phyloP scores from a whole-genome alignment of 2,797 vertebrate genomes.

The Onychomys arenicola region DNA sequence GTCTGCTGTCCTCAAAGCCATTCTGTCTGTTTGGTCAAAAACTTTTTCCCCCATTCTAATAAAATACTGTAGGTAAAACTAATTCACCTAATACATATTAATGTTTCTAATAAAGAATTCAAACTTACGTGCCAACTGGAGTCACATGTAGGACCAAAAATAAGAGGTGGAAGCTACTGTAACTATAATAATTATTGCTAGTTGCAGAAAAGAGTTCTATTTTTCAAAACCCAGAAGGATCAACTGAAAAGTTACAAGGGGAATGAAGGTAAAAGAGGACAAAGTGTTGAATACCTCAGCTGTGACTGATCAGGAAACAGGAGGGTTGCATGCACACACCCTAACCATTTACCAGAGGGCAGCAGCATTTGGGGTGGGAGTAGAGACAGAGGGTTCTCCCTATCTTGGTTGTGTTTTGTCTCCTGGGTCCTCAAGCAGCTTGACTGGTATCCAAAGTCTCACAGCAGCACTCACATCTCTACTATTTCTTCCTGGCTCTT shows the following conservation, averaged over 20 bases:
- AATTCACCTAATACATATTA: not conserved
- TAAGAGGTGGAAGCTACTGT: not conserved
- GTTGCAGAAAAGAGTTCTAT: not conserved
- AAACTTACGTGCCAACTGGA: not conserved
- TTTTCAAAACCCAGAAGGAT: constrained; percentile 39
- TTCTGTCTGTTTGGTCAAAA: not conserved
- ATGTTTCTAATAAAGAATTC: not conserved
- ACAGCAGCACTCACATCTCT: not conserved
- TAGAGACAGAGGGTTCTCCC: not conserved
- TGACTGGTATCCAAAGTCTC: not conserved
- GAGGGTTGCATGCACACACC: not conserved
- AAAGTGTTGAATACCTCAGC: not conserved
- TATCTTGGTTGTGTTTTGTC: not conserved
- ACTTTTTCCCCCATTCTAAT: not conserved
- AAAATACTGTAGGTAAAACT: constrained; percentile 2
- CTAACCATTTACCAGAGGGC: fast-evolving
- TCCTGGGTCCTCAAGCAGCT: not conserved
- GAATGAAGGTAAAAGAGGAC: not conserved
- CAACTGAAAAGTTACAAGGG: not conserved
- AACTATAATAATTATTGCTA: not conserved
- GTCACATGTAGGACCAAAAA: not conserved
- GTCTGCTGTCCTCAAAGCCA: not conserved
- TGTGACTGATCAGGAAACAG: not conserved
- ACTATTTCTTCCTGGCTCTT: not conserved
- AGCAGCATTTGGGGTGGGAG: not conserved